These are phyloP conservation scores for Monodelphis domestica DNA, from an alignment of 2,797 vertebrate species.

Conservation along the genomic window DNA sequence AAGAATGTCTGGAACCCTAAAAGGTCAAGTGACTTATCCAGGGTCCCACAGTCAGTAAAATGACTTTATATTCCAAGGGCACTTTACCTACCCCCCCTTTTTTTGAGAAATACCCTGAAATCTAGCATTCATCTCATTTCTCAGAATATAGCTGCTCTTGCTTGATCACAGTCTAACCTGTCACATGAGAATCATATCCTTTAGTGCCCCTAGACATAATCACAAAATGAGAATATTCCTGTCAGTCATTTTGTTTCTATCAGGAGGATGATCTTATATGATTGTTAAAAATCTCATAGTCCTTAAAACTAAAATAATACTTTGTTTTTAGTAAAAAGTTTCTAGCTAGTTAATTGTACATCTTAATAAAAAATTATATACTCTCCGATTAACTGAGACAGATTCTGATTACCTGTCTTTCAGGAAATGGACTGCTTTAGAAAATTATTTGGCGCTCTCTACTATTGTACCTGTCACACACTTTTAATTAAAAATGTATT, in stretches of 20 bases:
- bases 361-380: constrained; percentile 77
- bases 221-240: constrained; percentile 49
- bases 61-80: too few relatives aligned
- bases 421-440: constrained; percentile 76
- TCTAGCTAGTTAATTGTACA: constrained; percentile 71
- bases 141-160: neutral
- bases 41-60: neutral
- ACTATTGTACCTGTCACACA: constrained; percentile 84
- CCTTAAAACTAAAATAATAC: constrained; percentile 43
- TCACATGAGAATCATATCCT: neutral
- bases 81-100: neutral
- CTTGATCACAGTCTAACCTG: neutral
- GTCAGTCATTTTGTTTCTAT: constrained; percentile 58
- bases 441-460: constrained; percentile 82
- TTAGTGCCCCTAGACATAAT: neutral
- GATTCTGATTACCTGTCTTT: constrained; percentile 81
- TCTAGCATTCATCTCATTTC: neutral
- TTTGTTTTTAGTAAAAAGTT: constrained; percentile 64
- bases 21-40: neutral
- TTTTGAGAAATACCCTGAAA: neutral
- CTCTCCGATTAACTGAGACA: constrained; percentile 63
- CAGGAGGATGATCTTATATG: constrained; percentile 59
- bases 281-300: neutral
- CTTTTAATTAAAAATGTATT: constrained; percentile 88
- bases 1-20: neutral